Evolutionary conservation across 2,113 vertebrate genomes (phyloP).

Genomic region (Saguinus imperator): DNA sequence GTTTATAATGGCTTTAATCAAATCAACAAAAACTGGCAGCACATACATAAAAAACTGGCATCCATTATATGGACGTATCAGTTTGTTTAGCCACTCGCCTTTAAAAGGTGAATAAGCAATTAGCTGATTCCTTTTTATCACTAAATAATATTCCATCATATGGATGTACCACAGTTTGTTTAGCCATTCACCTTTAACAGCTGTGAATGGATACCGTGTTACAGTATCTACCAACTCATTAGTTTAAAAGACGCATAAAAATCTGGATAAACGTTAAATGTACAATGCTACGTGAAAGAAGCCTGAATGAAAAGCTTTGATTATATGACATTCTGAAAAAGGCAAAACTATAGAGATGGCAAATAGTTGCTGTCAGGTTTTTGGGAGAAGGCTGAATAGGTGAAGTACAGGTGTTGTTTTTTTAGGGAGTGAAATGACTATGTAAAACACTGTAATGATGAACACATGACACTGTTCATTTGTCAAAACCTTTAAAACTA

Average conservation of each 20-base stretch:
- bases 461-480: not conserved
- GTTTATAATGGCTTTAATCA: conserved; percentile 20
- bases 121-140: no score
- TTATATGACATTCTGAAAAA: not conserved
- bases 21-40: not conserved
- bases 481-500: not conserved
- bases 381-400: not conserved
- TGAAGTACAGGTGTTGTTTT: not conserved
- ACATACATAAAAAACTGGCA: not conserved
- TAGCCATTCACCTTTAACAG: no score
- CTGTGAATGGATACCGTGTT: no score
- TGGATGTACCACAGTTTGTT: no score
- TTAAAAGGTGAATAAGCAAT: no score
- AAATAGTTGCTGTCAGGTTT: not conserved
- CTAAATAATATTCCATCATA: no score
- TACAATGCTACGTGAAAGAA: not conserved
- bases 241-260: not conserved
- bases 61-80: no score
- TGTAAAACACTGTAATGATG: not conserved
- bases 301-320: not conserved
- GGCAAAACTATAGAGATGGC: not conserved
- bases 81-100: no score
- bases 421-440: not conserved
- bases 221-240: not conserved
- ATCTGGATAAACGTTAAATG: not conserved